Base-by-base conservation (phyloP, 2,888 invertebrate species). In the Microctonus brassicae region DNA sequence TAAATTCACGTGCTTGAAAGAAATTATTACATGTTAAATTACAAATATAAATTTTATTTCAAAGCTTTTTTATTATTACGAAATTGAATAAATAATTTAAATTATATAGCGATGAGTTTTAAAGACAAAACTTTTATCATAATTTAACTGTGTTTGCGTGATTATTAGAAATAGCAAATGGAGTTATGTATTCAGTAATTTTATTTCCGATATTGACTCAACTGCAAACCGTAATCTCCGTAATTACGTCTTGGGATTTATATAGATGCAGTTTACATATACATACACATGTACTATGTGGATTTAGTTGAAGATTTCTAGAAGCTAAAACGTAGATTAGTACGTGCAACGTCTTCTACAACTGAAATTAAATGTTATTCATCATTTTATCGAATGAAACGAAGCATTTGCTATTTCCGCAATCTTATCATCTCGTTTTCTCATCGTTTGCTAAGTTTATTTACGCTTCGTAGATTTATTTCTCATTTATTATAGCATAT, bases 1-100 rank as follows among this genome's bases (percentile, higher is more conserved):
- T 62, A 72, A 74, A 76, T 74, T 68, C 73, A 71, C 65, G 47
- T 20, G 29, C 33, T 26, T 52, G 52, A 17, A 33, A 64, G 52
- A n/a, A n/a, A n/a, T n/a, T n/a, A n/a, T n/a, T n/a, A n/a, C n/a
- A n/a, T n/a, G n/a, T n/a, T n/a, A n/a, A n/a, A n/a, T n/a, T n/a
- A n/a, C n/a, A n/a, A n/a, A n/a, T n/a, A n/a, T n/a, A n/a, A n/a
- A n/a, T n/a, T n/a, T n/a, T n/a, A n/a, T n/a, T n/a, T n/a, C n/a
- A n/a, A n/a, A n/a, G n/a, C n/a, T n/a, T n/a, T n/a, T n/a, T n/a
- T n/a, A n/a, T n/a, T n/a, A n/a, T n/a, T n/a, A 39, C 39, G 39
- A 39, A 39, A 39, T 39, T 13, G 5, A 13, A 39, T n/a, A 39
- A 39, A 39, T 39, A 39, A 13, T n/a, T n/a, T 36, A 11, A 39